Conservation (phyloP, 1,140 invertebrate species). For the Antheraea mylitta region DNA sequence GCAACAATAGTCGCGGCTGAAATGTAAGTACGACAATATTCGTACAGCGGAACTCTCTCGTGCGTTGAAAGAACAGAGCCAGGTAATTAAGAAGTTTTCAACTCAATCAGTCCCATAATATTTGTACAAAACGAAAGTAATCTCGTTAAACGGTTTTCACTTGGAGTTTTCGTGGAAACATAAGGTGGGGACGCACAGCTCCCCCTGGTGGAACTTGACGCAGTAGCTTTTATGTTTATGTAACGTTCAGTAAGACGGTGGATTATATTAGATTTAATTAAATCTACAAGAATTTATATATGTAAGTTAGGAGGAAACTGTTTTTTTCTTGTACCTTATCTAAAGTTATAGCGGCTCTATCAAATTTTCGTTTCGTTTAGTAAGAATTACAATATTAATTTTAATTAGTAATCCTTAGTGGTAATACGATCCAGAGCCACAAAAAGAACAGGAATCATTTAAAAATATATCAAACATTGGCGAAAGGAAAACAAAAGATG, state of each 20-base stretch:
- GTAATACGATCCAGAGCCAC: no score
- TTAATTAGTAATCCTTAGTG: no score
- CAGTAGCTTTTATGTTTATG: not conserved
- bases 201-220: not conserved
- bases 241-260: not conserved
- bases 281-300: not conserved
- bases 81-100: slow-evolving; percentile 56
- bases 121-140: slow-evolving; percentile 59
- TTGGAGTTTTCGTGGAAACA: slow-evolving; percentile 26
- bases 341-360: no score
- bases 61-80: slow-evolving; percentile 18
- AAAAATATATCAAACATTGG: no score
- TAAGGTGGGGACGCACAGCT: not conserved
- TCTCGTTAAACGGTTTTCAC: slow-evolving; percentile 54
- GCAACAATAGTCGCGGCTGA: not conserved
- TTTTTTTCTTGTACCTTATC: not conserved
- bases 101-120: slow-evolving; percentile 61
- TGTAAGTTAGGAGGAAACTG: not conserved
- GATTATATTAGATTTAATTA: slow-evolving; percentile 4
- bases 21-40: not conserved
- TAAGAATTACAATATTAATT: no score
- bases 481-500: no score
- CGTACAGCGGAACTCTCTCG: not conserved
- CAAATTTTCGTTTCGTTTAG: no score
- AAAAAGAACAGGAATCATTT: no score